Evolutionary conservation across 2,888 invertebrate genomes (phyloP).

Genomic region (Ethmia dodecea): DNA sequence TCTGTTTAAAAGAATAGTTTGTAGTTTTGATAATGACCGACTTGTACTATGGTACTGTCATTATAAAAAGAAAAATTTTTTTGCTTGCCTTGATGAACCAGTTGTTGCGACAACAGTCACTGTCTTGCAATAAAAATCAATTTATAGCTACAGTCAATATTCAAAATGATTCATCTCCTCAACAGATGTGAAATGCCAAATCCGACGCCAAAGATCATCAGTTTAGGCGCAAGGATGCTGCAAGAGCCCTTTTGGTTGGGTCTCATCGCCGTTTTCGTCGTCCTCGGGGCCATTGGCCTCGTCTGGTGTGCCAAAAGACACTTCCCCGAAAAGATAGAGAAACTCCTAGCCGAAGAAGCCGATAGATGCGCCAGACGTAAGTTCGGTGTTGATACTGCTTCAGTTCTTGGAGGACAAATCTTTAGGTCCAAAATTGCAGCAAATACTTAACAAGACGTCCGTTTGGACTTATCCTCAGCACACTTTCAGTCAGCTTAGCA

Average conservation of each 20-base stretch:
- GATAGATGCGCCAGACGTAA: slow-evolving; percentile 84
- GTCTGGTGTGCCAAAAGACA: slow-evolving; percentile 91
- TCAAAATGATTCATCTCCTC: neutral
- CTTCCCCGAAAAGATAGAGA: slow-evolving; percentile 91
- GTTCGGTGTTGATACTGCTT: slow-evolving; percentile 27
- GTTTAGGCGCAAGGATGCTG: slow-evolving; percentile 87
- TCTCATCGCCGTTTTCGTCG: slow-evolving; percentile 88
- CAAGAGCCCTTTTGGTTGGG: slow-evolving; percentile 95
- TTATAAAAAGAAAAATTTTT: no score
- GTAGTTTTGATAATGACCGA: no score
- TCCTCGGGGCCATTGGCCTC: slow-evolving; percentile 86
- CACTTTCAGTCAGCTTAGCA: slow-evolving; percentile 33
- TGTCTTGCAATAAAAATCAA: neutral
- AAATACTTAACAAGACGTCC: slow-evolving; percentile 21
- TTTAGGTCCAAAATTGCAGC: slow-evolving; percentile 38
- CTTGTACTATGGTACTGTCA: no score
- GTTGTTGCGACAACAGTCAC: neutral
- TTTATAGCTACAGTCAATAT: neutral
- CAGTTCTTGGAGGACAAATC: slow-evolving; percentile 42
- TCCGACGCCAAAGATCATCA: slow-evolving; percentile 61
- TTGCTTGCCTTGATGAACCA: no score
- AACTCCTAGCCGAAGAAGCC: slow-evolving; percentile 87
- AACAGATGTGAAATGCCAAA: slow-evolving; percentile 84
- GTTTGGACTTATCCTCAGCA: slow-evolving; percentile 14
- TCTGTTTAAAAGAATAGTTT: no score